A percentile compares a stretch with the other conserved stretches of the same genome.
These are phyloP conservation scores for Gavia stellata DNA, from an alignment of 2,113 vertebrate species.

Conservation along the genomic window DNA sequence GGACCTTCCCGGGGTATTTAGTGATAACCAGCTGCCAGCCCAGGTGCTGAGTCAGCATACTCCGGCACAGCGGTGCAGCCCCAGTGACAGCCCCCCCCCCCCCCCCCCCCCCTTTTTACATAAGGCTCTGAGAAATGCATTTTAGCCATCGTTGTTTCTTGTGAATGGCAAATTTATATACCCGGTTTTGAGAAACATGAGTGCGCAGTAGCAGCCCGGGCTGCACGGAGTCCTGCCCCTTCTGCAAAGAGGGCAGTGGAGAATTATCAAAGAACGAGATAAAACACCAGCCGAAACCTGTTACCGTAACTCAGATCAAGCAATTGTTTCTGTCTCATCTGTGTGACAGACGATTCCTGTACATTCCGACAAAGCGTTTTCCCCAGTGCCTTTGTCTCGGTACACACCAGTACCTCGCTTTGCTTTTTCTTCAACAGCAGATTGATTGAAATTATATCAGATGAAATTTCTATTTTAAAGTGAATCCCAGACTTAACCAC, in stretches of 20 bases:
- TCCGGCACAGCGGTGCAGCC: not conserved
- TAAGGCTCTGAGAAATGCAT: not conserved
- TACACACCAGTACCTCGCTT: not conserved
- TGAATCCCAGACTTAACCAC: not conserved
- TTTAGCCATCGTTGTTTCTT: not conserved
- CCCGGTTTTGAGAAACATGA: not conserved
- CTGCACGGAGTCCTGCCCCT: not conserved
- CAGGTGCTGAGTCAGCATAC: not conserved
- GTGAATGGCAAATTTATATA: not conserved
- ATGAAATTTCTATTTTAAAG: not conserved
- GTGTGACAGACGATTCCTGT: not conserved
- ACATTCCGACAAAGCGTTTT: fast-evolving
- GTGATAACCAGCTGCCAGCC: not conserved
- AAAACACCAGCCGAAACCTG: not conserved
- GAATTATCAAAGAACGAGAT: not conserved
- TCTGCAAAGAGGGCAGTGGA: not conserved
- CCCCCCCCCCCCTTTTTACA: not conserved
- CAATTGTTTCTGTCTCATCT: not conserved
- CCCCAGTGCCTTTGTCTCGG: not conserved
- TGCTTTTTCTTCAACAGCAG: not conserved
- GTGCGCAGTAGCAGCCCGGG: not conserved
- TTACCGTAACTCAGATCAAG: not conserved
- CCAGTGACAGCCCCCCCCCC: not conserved
- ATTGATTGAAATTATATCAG: not conserved
- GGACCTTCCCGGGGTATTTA: not conserved